These are phyloP conservation scores for Diplodus sargus DNA, from an alignment of 2,797 vertebrate genomes.

Conservation along the genomic window DNA sequence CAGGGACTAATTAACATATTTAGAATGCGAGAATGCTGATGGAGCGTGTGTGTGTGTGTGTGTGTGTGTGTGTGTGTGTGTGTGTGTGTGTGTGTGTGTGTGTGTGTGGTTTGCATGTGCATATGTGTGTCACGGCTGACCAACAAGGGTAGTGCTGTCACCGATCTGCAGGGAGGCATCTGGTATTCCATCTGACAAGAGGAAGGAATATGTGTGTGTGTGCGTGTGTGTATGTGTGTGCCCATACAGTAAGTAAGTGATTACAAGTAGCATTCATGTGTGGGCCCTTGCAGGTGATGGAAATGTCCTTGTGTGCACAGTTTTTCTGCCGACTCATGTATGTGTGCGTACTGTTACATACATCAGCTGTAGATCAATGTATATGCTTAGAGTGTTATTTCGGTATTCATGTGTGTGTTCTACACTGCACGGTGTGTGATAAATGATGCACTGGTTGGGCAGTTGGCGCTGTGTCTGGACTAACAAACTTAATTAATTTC, in stretches of 20 bases:
- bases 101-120: conserved; percentile 31
- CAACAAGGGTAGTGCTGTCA: conserved; percentile 61
- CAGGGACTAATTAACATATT: conserved; percentile 64
- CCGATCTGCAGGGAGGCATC: conserved; percentile 65
- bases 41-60: conserved; percentile 30
- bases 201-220: conserved; percentile 21
- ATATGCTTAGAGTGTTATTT: conserved; percentile 18
- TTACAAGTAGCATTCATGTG: conserved; percentile 13
- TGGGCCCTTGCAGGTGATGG: conserved; percentile 12
- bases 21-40: conserved; percentile 50
- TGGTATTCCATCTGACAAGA: conserved; percentile 75
- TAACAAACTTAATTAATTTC: conserved; percentile 35
- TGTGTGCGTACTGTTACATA: not conserved
- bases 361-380: conserved; percentile 2
- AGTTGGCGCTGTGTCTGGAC: conserved; percentile 34
- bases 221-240: not conserved
- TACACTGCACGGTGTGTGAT: not conserved
- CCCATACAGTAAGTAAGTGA: conserved; percentile 24
- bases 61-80: conserved; percentile 29
- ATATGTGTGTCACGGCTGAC: conserved; percentile 62
- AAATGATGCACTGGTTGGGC: conserved; percentile 29
- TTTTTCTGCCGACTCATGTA: conserved; percentile 14
- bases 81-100: conserved; percentile 31
- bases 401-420: conserved; percentile 8
- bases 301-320: conserved; percentile 15